Evolutionary conservation across 2,888 invertebrate species (phyloP).

Genomic region (Chaetoderma sp.): DNA sequence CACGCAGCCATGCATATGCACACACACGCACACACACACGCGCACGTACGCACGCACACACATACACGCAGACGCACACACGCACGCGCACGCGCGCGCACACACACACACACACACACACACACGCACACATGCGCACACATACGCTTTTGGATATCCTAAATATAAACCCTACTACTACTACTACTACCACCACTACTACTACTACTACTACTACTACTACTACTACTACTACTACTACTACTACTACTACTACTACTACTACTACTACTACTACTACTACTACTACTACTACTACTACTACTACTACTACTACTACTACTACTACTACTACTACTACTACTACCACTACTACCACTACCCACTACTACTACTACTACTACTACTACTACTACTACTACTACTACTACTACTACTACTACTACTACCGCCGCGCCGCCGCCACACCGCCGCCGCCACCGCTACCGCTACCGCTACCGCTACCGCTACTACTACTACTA

Average conservation of each 20-base stretch:
- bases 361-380: too few species aligned
- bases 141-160: background rate
- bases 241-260: conserved; percentile 31
- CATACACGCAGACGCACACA: conserved; percentile 10
- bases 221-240: conserved; percentile 32
- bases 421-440: too few species aligned
- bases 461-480: too few species aligned
- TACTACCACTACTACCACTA: too few species aligned
- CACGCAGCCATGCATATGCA: background rate
- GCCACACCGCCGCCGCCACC: too few species aligned
- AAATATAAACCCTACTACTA: background rate
- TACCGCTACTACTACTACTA: too few species aligned
- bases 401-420: too few species aligned
- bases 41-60: conserved; percentile 1
- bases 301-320: conserved; percentile 19
- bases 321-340: too few species aligned
- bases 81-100: background rate
- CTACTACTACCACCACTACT: too few species aligned
- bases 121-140: background rate
- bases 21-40: conserved; percentile 1
- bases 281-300: conserved; percentile 24
- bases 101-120: conserved; percentile 9
- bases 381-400: too few species aligned
- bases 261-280: conserved; percentile 31
- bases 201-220: conserved; percentile 27